Evolutionary conservation across 2,797 vertebrate genomes (phyloP).

Genomic region (Callimico goeldii): DNA sequence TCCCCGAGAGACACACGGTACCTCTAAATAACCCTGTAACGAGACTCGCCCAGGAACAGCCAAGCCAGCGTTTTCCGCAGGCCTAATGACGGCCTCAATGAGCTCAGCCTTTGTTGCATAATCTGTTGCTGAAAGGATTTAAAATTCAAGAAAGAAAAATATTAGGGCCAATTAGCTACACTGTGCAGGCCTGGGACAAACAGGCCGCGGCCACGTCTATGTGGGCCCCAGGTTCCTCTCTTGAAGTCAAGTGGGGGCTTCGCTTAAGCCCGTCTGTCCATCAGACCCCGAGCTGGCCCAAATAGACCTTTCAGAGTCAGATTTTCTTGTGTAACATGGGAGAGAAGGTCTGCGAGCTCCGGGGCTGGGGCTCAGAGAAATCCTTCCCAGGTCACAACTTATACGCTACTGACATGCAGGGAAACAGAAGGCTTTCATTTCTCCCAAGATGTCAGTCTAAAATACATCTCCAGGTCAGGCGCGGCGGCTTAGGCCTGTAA

Average conservation of each 20-base stretch:
- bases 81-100: background rate
- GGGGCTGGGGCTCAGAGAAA: background rate
- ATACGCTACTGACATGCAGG: accelerated
- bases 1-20: background rate
- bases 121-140: constrained; percentile 21
- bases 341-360: background rate
- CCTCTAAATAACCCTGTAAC: background rate
- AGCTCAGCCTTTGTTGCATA: background rate
- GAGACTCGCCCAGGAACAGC: accelerated
- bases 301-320: background rate
- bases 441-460: too few relatives aligned
- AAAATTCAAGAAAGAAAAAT: background rate
- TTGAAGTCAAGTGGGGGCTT: background rate
- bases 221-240: background rate
- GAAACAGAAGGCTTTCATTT: accelerated
- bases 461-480: background rate
- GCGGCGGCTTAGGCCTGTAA: background rate
- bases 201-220: accelerated
- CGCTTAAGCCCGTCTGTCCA: accelerated
- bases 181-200: background rate
- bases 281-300: accelerated
- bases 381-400: background rate
- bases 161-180: background rate
- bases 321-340: background rate
- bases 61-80: accelerated